phyloP scores from a whole-genome alignment of 2,797 vertebrate genomes.

The Tinamus major region DNA sequence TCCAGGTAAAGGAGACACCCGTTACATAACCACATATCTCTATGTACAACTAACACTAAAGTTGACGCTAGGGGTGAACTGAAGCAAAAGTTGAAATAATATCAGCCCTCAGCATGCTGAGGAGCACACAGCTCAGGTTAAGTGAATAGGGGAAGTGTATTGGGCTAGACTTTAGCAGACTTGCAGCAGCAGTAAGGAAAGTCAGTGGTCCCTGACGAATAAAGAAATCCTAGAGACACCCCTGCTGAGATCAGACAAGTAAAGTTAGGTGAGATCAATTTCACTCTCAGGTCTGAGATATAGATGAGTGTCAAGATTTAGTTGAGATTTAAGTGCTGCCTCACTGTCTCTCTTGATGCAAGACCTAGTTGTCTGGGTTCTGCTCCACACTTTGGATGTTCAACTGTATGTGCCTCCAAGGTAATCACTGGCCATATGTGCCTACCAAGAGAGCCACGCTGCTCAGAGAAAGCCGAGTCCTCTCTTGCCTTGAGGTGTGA shows the following conservation, averaged over 20 bases:
- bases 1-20: conserved; percentile 84
- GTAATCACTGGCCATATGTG: neutral
- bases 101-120: neutral
- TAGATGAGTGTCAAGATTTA: neutral
- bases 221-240: neutral
- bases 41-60: neutral
- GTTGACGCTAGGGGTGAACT: neutral
- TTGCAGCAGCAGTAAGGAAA: neutral
- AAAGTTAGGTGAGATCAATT: neutral
- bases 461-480: neutral
- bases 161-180: neutral
- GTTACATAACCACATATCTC: neutral
- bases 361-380: neutral
- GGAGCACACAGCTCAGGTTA: neutral
- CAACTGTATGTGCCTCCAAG: neutral
- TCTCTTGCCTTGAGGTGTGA: neutral
- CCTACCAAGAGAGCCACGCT: neutral
- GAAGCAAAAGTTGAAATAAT: neutral
- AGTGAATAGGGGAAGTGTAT: neutral
- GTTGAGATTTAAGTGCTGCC: neutral
- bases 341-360: neutral
- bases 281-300: neutral
- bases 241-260: neutral
- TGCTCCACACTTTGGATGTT: neutral
- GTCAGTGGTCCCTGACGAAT: neutral